A percentile compares a stretch with the other conserved stretches of the same genome.
Evolutionary conservation across 92 coral and sea anemone species (phyloP).

Genomic region (Epizoanthus scotinus): DNA sequence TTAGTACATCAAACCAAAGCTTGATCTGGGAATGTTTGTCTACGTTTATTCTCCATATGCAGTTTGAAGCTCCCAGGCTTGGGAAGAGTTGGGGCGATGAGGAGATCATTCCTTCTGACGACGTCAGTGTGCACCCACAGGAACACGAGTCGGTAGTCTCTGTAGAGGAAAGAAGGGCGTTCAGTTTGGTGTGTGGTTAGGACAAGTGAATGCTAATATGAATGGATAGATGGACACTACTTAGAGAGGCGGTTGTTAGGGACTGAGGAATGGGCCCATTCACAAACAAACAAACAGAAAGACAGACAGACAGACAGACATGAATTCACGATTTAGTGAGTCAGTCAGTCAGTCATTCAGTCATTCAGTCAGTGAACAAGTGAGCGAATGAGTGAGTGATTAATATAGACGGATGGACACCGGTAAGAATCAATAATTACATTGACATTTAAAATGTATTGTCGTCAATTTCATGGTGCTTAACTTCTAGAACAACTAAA

Average conservation of each 20-base stretch:
- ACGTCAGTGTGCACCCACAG: constrained; percentile 86
- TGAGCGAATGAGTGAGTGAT: too few species aligned
- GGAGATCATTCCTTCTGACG: constrained; percentile 82
- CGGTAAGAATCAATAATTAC: too few species aligned
- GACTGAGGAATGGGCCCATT: neutral
- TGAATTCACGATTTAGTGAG: too few species aligned
- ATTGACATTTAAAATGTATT: too few species aligned
- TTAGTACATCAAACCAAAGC: constrained; percentile 88
- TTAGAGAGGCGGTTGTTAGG: neutral
- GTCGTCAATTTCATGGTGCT: too few species aligned
- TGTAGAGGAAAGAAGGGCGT: constrained; percentile 1
- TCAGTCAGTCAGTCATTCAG: too few species aligned
- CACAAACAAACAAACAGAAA: neutral
- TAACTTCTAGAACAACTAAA: too few species aligned
- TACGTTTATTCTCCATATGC: constrained; percentile 83
- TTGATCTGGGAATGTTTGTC: constrained; percentile 57
- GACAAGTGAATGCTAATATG: neutral
- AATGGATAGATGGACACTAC: neutral
- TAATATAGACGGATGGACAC: too few species aligned
- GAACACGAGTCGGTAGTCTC: constrained; percentile 62
- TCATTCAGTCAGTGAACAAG: too few species aligned
- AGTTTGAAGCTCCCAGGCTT: constrained; percentile 51
- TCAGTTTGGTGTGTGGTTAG: too few species aligned
- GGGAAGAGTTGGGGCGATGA: constrained; percentile 83
- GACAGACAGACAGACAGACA: neutral